phyloP scores from a whole-genome alignment of 2,113 vertebrate species.

The Cryptotis parvus region DNA sequence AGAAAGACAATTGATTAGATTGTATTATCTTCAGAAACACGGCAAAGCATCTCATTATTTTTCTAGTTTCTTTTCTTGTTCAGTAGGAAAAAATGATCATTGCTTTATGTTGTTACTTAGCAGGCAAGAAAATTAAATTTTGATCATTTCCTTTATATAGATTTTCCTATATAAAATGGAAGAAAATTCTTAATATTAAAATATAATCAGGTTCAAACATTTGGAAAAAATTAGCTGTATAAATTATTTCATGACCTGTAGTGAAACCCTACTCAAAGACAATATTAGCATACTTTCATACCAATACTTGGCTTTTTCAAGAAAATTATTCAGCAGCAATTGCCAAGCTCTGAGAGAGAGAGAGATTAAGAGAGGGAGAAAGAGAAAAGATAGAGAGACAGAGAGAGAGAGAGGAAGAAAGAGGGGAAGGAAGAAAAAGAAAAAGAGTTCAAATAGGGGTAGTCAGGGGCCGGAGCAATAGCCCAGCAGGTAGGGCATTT shows the following conservation, averaged over 20 bases:
- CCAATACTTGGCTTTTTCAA: background rate
- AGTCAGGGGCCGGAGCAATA: no score
- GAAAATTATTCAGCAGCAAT: constrained; percentile 7
- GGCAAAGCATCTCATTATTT: constrained; percentile 49
- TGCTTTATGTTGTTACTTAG: fast-evolving
- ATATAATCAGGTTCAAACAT: background rate
- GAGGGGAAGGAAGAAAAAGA: no score
- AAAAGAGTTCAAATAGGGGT: no score
- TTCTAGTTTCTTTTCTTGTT: constrained; percentile 37
- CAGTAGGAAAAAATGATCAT: constrained; percentile 28
- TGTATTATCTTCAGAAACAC: background rate
- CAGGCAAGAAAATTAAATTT: background rate
- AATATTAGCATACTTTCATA: background rate
- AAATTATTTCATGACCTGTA: constrained; percentile 41
- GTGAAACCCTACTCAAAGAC: constrained; percentile 9
- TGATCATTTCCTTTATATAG: background rate
- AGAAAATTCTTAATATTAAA: background rate
- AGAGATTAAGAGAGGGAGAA: background rate
- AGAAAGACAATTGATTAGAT: background rate
- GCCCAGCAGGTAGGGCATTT: no score
- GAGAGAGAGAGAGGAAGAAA: no score
- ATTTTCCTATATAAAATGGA: background rate
- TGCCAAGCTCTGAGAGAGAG: background rate
- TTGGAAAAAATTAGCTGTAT: constrained; percentile 7
- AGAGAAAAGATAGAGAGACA: no score